phyloP scores from a whole-genome alignment of 2,113 vertebrate genomes.

The Varanus komodoensis region DNA sequence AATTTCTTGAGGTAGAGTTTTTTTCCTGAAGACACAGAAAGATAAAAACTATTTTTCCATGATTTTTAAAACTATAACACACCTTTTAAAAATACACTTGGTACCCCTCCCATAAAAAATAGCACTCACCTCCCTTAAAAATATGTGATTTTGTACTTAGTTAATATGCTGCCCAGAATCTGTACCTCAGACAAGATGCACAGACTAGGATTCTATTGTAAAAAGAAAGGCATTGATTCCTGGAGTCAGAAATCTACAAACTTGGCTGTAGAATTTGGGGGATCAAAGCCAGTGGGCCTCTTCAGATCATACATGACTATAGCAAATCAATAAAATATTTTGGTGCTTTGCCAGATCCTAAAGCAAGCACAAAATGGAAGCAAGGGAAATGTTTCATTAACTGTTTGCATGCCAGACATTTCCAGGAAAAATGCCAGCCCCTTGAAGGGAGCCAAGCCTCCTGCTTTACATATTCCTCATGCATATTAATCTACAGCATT shows the following conservation, averaged over 20 bases:
- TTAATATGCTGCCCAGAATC: constrained; percentile 69
- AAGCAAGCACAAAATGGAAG: constrained; percentile 5
- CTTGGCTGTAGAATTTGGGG: neutral
- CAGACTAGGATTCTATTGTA: constrained; percentile 55
- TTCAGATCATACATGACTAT: neutral
- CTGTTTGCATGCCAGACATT: neutral
- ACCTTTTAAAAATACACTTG: constrained; percentile 56
- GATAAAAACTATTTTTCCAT: constrained; percentile 77
- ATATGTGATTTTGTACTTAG: constrained; percentile 59
- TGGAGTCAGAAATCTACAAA: neutral
- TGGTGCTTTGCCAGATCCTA: neutral
- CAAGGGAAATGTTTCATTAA: neutral
- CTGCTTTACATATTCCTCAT: neutral
- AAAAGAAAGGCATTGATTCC: constrained; percentile 53
- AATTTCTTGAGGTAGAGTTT: constrained; percentile 87
- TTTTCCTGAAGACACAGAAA: constrained; percentile 75
- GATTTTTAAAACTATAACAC: constrained; percentile 56
- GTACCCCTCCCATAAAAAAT: constrained; percentile 43
- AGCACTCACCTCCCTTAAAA: neutral
- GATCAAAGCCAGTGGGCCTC: neutral
- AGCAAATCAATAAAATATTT: constrained; percentile 15
- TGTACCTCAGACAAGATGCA: constrained; percentile 47
- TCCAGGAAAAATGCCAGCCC: neutral
- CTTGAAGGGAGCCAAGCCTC: neutral
- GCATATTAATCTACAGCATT: neutral